These are phyloP conservation scores for Gila robusta DNA, from an alignment of 2,797 vertebrate species.

Conservation along the genomic window DNA sequence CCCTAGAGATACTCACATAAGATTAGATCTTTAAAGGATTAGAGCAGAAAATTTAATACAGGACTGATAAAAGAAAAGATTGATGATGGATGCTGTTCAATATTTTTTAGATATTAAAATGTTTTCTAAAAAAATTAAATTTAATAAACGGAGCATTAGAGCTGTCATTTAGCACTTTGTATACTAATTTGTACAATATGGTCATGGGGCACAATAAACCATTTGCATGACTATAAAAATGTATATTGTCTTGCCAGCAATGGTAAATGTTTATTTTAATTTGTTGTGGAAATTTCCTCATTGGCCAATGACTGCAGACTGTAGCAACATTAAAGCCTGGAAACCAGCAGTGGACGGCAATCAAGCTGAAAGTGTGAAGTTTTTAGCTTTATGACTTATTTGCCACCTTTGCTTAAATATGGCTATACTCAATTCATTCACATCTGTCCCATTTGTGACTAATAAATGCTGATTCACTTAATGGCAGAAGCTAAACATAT, in stretches of 20 bases:
- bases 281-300: too few species aligned
- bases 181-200: not conserved
- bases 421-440: too few species aligned
- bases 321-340: not conserved
- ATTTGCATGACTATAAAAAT: constrained; percentile 9
- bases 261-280: not conserved
- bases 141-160: not conserved
- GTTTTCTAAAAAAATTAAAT: not conserved
- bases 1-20: not conserved
- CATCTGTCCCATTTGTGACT: too few species aligned
- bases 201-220: not conserved
- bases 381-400: not conserved
- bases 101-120: not conserved
- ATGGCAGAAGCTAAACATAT: too few species aligned
- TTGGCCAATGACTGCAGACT: too few species aligned
- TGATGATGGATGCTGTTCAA: not conserved
- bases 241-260: not conserved
- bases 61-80: not conserved
- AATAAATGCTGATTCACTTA: too few species aligned
- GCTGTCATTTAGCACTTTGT: not conserved
- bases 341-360: not conserved
- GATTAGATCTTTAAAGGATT: not conserved
- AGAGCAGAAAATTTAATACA: not conserved
- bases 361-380: not conserved
- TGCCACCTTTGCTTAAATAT: too few species aligned